These are phyloP conservation scores for Sarotherodon lohbergeri DNA, from an alignment of 2,113 vertebrate species.

Conservation along the genomic window DNA sequence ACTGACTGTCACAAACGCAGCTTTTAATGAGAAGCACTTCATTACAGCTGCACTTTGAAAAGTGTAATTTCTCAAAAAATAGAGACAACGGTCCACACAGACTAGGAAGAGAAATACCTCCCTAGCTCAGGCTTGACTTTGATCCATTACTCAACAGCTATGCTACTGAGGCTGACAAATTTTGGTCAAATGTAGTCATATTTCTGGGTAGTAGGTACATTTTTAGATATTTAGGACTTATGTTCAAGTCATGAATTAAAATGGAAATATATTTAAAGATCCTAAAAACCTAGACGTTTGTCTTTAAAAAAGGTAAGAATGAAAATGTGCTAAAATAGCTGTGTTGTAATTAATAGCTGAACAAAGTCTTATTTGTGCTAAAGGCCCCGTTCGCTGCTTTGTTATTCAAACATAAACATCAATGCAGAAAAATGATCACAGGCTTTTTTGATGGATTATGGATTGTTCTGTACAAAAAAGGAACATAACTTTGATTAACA, in stretches of 20 bases:
- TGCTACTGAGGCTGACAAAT: not conserved
- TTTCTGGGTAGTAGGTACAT: not conserved
- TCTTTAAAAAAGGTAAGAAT: not conserved
- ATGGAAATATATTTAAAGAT: not conserved
- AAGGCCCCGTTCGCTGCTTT: not conserved
- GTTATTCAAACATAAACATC: not conserved
- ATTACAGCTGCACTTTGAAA: slow-evolving; percentile 57
- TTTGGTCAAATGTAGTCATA: not conserved
- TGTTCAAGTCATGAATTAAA: not conserved
- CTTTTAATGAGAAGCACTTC: slow-evolving; percentile 64
- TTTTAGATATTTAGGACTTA: not conserved
- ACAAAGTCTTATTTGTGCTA: not conserved
- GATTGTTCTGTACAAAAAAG: not conserved
- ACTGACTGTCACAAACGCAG: slow-evolving; percentile 57
- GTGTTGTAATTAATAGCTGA: not conserved
- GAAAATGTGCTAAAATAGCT: not conserved
- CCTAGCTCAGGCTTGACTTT: not conserved
- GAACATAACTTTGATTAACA: not conserved
- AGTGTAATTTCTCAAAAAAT: slow-evolving; percentile 42
- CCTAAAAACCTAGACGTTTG: not conserved
- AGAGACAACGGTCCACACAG: slow-evolving; percentile 29
- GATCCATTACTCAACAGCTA: slow-evolving; percentile 15
- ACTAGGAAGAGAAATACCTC: slow-evolving; percentile 14
- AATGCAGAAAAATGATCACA: not conserved
- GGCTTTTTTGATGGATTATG: not conserved